phyloP scores from a whole-genome alignment of 1,140 invertebrate species.

The Aphis craccivora region DNA sequence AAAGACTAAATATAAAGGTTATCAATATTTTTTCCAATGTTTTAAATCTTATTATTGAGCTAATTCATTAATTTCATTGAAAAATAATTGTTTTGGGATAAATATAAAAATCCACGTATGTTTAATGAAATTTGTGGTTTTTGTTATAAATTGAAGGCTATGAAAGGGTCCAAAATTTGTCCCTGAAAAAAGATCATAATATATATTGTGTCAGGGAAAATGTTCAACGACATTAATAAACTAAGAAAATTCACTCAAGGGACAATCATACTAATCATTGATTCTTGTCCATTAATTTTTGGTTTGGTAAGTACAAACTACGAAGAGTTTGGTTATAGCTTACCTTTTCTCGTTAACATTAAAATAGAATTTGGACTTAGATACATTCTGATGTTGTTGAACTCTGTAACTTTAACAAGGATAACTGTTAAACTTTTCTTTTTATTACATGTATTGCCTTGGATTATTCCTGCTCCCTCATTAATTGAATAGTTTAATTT shows the following conservation, averaged over 20 bases:
- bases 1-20: neutral
- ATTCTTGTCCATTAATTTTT: slow-evolving; percentile 38
- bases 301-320: slow-evolving; percentile 3
- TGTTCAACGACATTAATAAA: neutral
- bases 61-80: neutral
- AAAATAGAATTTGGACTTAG: neutral
- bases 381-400: neutral
- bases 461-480: neutral
- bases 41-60: neutral
- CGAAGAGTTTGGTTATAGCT: neutral
- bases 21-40: neutral
- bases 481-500: neutral
- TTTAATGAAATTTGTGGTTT: neutral
- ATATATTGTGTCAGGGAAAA: neutral
- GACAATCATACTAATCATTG: neutral
- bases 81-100: neutral
- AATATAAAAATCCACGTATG: neutral
- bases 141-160: neutral
- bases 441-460: neutral
- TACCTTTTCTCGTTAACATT: neutral
- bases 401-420: neutral
- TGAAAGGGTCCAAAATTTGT: neutral
- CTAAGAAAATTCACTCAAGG: neutral
- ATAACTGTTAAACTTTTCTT: neutral
- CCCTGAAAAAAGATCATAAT: neutral